Evolutionary conservation across 2,797 vertebrate species (phyloP).

Genomic region (Falco biarmicus): DNA sequence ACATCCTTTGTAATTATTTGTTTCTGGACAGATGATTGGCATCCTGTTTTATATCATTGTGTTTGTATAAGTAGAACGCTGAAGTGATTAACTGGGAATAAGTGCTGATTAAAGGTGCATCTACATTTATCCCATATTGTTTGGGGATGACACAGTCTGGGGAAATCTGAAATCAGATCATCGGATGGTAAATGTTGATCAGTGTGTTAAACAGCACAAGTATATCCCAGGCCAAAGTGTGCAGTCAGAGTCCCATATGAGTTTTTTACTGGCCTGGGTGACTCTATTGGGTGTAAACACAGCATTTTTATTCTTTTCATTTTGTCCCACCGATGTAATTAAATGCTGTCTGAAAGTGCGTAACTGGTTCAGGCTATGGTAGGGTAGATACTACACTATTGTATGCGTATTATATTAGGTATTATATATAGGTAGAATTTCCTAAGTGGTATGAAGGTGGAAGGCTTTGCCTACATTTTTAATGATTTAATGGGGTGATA

Average conservation of each 20-base stretch:
- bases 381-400: fast-evolving
- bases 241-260: not conserved
- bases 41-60: conserved; percentile 20
- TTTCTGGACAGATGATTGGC: conserved; percentile 3
- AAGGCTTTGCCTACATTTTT: not conserved
- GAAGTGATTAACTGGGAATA: not conserved
- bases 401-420: not conserved
- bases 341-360: not conserved
- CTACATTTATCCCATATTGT: not conserved
- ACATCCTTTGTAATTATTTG: conserved; percentile 15
- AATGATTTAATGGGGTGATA: not conserved
- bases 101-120: not conserved
- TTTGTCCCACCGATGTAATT: not conserved
- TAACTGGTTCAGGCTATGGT: not conserved
- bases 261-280: not conserved
- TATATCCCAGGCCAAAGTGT: not conserved
- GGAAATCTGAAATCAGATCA: not conserved
- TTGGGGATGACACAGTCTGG: not conserved
- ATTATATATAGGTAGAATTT: not conserved
- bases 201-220: not conserved
- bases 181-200: not conserved
- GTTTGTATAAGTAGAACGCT: not conserved
- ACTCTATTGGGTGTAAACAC: not conserved
- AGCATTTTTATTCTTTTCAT: not conserved
- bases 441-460: not conserved